Evolutionary conservation across 2,888 invertebrate species (phyloP).

Genomic region (Plebejus melissa): DNA sequence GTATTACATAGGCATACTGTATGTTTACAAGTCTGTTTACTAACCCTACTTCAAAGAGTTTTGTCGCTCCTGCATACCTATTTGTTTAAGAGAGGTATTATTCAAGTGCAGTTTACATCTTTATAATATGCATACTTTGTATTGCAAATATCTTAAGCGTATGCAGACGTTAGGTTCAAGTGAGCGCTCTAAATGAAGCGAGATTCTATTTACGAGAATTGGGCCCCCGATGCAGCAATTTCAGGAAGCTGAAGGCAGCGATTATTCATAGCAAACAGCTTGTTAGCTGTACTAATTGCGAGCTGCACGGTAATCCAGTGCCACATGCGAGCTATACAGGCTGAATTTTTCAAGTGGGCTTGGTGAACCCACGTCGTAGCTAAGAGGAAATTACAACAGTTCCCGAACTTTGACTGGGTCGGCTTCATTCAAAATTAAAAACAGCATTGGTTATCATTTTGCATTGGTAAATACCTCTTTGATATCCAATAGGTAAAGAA

Average conservation of each 20-base stretch:
- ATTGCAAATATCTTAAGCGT: background rate
- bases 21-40: too few species aligned
- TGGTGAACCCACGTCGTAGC: background rate
- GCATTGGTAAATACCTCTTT: background rate
- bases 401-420: background rate
- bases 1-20: too few species aligned
- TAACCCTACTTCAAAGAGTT: too few species aligned
- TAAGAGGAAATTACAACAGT: background rate
- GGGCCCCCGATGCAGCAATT: background rate
- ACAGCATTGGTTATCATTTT: background rate
- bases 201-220: background rate
- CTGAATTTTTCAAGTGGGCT: conserved; percentile 11
- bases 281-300: conserved; percentile 15
- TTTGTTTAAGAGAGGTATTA: too few species aligned
- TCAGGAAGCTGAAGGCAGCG: background rate
- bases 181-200: background rate
- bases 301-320: background rate
- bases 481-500: too few species aligned
- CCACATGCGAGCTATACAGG: background rate
- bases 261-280: conserved; percentile 20
- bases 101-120: too few species aligned
- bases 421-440: background rate
- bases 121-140: too few species aligned
- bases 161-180: background rate
- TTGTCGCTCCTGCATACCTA: too few species aligned